Percentiles rank a stretch among this genome's conserved stretches.
Conservation (phyloP, 1,140 invertebrate genomes). For the Holotrichia oblita region DNA sequence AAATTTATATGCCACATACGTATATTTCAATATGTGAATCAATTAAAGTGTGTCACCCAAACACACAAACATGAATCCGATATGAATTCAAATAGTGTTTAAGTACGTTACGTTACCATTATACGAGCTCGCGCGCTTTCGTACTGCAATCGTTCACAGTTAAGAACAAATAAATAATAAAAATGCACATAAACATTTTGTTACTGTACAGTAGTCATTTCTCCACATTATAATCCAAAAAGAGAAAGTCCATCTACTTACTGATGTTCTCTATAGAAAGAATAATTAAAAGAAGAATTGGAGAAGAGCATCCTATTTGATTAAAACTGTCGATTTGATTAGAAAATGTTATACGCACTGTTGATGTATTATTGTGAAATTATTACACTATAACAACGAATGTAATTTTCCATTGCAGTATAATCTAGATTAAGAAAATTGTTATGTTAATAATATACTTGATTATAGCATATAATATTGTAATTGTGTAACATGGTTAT, state of each 20-base stretch:
- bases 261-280: background rate
- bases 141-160: background rate
- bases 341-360: background rate
- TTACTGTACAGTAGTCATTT: background rate
- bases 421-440: background rate
- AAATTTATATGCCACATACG: no score
- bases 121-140: background rate
- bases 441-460: no score
- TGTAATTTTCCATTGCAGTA: background rate
- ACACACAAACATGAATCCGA: background rate
- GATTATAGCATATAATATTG: no score
- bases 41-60: background rate
- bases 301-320: background rate
- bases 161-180: background rate
- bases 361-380: background rate
- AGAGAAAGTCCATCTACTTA: background rate
- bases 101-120: background rate
- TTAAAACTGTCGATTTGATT: background rate
- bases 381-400: background rate
- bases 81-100: background rate
- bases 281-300: background rate
- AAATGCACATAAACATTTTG: background rate
- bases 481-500: no score
- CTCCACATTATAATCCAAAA: background rate
- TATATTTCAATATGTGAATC: no score